Conservation (phyloP, 1,140 invertebrate genomes). For the Acromyrmex heyeri region DNA sequence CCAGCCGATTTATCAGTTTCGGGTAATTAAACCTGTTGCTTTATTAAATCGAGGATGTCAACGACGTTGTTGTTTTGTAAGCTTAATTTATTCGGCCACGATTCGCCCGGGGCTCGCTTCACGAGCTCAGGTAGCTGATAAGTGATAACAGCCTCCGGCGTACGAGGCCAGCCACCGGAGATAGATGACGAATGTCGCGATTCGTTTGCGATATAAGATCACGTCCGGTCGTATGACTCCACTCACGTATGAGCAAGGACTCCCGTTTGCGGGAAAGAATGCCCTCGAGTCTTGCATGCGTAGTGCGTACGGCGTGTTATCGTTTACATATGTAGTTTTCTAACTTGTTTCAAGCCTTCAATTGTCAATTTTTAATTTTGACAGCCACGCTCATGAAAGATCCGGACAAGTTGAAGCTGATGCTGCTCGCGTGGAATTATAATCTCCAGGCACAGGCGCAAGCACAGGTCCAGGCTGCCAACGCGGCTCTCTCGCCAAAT, state of each 20-base stretch:
- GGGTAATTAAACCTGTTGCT: conserved; percentile 67
- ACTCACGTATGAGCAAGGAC: conserved; percentile 11
- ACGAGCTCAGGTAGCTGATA: conserved; percentile 56
- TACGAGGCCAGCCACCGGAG: conserved; percentile 29
- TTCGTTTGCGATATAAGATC: conserved; percentile 36
- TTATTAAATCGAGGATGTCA: conserved; percentile 53
- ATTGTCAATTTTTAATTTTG: conserved; percentile 84
- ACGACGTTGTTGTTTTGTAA: conserved; percentile 30
- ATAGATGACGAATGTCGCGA: conserved; percentile 53
- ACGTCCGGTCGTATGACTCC: conserved; percentile 3
- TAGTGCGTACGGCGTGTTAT: not conserved
- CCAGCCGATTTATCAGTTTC: conserved; percentile 59
- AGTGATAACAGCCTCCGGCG: conserved; percentile 55
- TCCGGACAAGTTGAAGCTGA: conserved; percentile 94
- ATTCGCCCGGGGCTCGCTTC: not conserved
- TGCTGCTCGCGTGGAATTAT: conserved; percentile 94
- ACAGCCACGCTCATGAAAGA: conserved; percentile 91
- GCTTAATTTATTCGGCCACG: conserved; percentile 46
- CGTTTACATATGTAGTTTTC: conserved; percentile 24
- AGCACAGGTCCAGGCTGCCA: conserved; percentile 84
- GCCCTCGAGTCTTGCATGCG: not conserved
- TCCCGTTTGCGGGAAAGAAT: conserved; percentile 16
- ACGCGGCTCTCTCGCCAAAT: conserved; percentile 85
- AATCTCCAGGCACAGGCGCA: conserved; percentile 86
- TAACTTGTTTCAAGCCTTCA: conserved; percentile 67